Evolutionary conservation across 2,888 invertebrate genomes (phyloP).

Genomic region (Agrilus mali): DNA sequence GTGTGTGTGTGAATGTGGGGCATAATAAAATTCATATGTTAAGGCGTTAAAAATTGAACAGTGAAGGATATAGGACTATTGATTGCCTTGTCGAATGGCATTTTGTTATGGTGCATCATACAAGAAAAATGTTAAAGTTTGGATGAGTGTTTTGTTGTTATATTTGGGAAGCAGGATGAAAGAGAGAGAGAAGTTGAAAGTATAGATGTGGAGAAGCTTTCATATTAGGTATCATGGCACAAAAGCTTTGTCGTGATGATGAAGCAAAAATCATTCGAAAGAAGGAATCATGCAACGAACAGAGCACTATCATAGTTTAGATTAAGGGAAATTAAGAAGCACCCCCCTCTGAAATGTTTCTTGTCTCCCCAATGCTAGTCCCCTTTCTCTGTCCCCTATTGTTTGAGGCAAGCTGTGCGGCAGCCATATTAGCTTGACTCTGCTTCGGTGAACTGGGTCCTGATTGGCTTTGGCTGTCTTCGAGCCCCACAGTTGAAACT

Average conservation of each 20-base stretch:
- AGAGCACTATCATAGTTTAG: conserved; percentile 25
- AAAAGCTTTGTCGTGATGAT: conserved; percentile 3
- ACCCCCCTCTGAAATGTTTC: conserved; percentile 27
- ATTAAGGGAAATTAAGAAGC: conserved; percentile 26
- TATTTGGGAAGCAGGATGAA: too few species aligned
- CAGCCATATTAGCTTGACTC: conserved; percentile 38
- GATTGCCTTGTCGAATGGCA: too few species aligned
- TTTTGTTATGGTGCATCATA: too few species aligned
- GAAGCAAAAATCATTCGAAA: conserved; percentile 2
- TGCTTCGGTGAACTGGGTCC: conserved; percentile 34
- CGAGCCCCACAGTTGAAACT: conserved; percentile 30
- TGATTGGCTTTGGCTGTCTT: conserved; percentile 37
- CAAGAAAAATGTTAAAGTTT: too few species aligned
- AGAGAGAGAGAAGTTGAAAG: not conserved
- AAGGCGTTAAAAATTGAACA: too few species aligned
- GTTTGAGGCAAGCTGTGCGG: conserved; percentile 30
- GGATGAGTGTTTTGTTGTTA: too few species aligned
- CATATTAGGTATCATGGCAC: conserved; percentile 5
- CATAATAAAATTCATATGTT: too few species aligned
- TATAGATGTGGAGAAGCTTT: conserved; percentile 2
- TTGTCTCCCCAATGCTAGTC: conserved; percentile 25
- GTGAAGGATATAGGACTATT: too few species aligned
- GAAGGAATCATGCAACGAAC: conserved; percentile 11
- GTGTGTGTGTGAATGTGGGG: too few species aligned
- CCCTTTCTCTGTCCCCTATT: conserved; percentile 35